Evolutionary conservation across 2,113 vertebrate genomes (phyloP), one percentile per base, ranked within the genome.

Genomic region (Anolis sagrei): DNA sequence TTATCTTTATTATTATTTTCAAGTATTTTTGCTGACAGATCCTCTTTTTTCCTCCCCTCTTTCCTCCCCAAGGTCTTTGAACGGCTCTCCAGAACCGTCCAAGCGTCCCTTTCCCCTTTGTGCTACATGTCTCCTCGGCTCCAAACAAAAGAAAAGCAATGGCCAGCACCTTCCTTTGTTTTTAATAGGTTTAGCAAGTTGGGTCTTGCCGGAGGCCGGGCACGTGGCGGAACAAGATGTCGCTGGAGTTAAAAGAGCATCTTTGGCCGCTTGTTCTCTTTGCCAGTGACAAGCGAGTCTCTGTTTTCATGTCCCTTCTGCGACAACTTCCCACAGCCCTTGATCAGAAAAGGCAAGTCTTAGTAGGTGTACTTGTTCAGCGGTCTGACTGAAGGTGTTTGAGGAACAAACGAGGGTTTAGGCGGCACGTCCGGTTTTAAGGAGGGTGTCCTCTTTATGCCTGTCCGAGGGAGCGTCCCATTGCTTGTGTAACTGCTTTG

Each of bases 341-440:
- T 92, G 93, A 92, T 77, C 93, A 27, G 94, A 96, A 95, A 93
- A 94, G 91, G 88, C 77, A 80, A 81, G 94, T 95, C 93, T 90
- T 97, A 99, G 96, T 99, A 99, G 90, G 98, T 99, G 95, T 98
- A 99, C 95, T 99, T 99, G 94, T 98, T 99, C 91, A 98, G 97
- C 88, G 97, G 97, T 96, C 98, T 97, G 96, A 99, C 98, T 84
- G 98, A 97, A 11, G 98, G 94, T 75, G 98, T 98, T 89, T 99
- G 98, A 93, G 97, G 98, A 88, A 97, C 96, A 72, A 99, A 99
- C 7, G 98, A 98, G 88, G 99, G 98, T 97, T 99, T 99, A 91
- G 98, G 98, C 91, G 99, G 99, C 95, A 99, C 97, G 0, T 99
- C 98, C 0, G 99, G 99, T 95, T 98, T 99, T 97, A 99, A 94